phyloP scores from a whole-genome alignment of 1,140 invertebrate genomes.

The Cataglyphis hispanica region DNA sequence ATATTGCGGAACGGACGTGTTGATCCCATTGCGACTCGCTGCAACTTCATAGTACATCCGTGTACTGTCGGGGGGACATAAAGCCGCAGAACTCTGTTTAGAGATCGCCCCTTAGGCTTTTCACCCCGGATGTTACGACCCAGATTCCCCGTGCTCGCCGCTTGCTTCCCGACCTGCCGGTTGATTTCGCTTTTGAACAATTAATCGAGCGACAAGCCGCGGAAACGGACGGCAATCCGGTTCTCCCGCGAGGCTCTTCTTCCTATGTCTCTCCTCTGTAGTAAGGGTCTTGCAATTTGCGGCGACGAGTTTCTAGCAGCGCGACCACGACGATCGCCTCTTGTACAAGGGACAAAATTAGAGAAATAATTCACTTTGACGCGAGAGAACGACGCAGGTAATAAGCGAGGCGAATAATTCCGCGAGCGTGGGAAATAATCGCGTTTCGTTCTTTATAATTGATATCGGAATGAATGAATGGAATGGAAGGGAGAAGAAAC shows the following conservation, averaged over 20 bases:
- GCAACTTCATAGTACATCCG: slow-evolving; percentile 11
- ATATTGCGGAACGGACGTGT: slow-evolving; percentile 23
- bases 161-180: not conserved
- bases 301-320: slow-evolving; percentile 8
- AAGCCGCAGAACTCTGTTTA: slow-evolving; percentile 35
- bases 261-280: not conserved
- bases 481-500: not conserved
- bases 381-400: not conserved
- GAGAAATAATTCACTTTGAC: slow-evolving; percentile 29
- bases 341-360: slow-evolving; percentile 5
- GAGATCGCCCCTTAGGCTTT: slow-evolving; percentile 48
- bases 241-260: slow-evolving; percentile 18
- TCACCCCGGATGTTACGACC: slow-evolving; percentile 23
- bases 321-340: not conserved
- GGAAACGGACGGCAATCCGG: slow-evolving; percentile 28
- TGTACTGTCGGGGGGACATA: not conserved
- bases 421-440: slow-evolving; percentile 17
- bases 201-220: slow-evolving; percentile 45
- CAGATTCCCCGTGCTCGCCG: slow-evolving; percentile 17
- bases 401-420: slow-evolving; percentile 1
- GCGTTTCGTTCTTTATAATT: not conserved
- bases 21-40: not conserved
- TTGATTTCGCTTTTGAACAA: slow-evolving; percentile 37
- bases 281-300: not conserved
- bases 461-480: not conserved